A percentile compares a stretch with the other conserved stretches of the same genome.
phyloP scores from a whole-genome alignment of 2,113 vertebrate genomes.

The Cephalopholis sonnerati region DNA sequence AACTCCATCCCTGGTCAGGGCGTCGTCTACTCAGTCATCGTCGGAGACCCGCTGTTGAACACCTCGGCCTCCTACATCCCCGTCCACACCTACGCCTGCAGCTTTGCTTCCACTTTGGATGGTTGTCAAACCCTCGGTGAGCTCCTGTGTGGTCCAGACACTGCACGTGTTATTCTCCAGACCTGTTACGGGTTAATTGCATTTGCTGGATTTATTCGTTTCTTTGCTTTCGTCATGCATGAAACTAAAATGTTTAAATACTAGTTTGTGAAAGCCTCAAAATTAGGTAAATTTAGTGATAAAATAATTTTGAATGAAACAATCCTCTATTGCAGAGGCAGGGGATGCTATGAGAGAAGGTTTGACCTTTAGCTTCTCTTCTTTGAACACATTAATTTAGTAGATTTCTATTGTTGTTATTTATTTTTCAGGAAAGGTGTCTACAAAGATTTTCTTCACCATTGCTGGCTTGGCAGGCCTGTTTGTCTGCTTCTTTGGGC shows the following conservation, averaged over 20 bases:
- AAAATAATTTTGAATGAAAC: too few relatives aligned
- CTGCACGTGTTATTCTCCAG: neutral
- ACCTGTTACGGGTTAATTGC: neutral
- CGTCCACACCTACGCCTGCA: conserved; percentile 93
- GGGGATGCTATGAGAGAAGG: neutral
- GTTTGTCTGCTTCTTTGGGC: conserved; percentile 93
- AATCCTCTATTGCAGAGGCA: neutral
- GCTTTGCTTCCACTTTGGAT: conserved; percentile 84
- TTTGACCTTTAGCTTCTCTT: neutral
- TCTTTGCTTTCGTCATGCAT: neutral
- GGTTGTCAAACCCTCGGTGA: conserved; percentile 89
- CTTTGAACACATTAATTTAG: neutral
- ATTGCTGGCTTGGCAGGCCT: conserved; percentile 89
- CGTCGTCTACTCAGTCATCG: conserved; percentile 93
- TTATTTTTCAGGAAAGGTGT: conserved; percentile 85
- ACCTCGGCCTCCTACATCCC: conserved; percentile 92
- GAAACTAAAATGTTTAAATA: neutral
- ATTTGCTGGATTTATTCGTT: neutral
- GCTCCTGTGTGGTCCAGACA: neutral
- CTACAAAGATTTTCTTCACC: conserved; percentile 94
- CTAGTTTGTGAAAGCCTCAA: neutral
- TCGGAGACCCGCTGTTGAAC: conserved; percentile 90
- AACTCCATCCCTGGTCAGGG: conserved; percentile 92
- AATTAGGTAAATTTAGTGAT: neutral
- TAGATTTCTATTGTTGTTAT: neutral